A percentile compares a stretch with the other conserved stretches of the same genome.
These are phyloP conservation scores for Rhopalosiphum nymphaeae DNA, from an alignment of 2,888 invertebrate species.

Conservation along the genomic window DNA sequence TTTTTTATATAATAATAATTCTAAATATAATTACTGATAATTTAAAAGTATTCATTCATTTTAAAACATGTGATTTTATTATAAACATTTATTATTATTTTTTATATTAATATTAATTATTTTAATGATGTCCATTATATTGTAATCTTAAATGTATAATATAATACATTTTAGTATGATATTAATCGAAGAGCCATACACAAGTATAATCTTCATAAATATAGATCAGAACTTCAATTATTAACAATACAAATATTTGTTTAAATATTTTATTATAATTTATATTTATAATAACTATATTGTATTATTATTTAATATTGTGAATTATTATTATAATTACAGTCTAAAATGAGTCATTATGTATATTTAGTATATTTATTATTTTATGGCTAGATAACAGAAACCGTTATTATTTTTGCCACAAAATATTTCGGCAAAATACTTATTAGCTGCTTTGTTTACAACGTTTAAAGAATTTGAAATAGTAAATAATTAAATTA, in stretches of 20 bases:
- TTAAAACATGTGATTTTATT: not conserved
- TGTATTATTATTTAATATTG: not conserved
- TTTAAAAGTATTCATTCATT: not conserved
- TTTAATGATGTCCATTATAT: not conserved
- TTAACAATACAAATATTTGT: not conserved
- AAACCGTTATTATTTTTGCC: not conserved
- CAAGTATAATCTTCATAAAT: not conserved
- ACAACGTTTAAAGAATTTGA: not conserved
- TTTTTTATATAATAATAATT: not conserved
- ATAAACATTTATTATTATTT: not conserved
- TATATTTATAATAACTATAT: not conserved
- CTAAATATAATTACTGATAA: not conserved
- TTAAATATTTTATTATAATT: not conserved
- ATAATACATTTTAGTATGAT: not conserved
- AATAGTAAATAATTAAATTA: not conserved
- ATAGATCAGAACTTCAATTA: not conserved
- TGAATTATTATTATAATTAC: not conserved
- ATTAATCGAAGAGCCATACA: not conserved
- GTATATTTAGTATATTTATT: not conserved
- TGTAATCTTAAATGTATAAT: not conserved
- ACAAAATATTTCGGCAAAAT: not conserved
- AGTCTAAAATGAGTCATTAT: not conserved
- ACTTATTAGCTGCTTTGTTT: not conserved
- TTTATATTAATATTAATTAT: not conserved
- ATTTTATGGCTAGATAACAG: not conserved